A percentile compares a stretch with the other conserved stretches of the same genome.
Conservation (phyloP, 1,140 invertebrate genomes). For the Stegodyphus dumicola region DNA sequence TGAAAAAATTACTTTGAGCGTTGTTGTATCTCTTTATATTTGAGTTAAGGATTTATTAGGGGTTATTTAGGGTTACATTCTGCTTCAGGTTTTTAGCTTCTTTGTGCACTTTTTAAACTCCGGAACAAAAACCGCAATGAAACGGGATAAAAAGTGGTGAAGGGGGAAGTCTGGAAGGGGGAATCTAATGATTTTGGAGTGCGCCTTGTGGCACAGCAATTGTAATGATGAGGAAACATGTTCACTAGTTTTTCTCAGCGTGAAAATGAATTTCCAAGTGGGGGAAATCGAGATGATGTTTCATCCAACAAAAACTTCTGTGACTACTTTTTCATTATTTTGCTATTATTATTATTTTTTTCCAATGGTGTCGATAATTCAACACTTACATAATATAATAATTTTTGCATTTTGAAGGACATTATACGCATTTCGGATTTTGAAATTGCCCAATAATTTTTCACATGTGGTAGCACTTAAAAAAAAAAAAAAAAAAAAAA, state of each 20-base stretch:
- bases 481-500: too few species aligned
- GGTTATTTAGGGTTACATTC: conserved; percentile 55
- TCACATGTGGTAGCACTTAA: too few species aligned
- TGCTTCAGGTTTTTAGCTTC: conserved; percentile 38
- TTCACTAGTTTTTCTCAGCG: conserved; percentile 8
- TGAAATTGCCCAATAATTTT: too few species aligned
- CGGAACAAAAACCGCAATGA: conserved; percentile 38
- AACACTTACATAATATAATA: too few species aligned
- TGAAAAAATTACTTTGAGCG: conserved; percentile 45
- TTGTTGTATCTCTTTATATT: conserved; percentile 59
- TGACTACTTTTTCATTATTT: too few species aligned
- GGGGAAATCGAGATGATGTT: neutral
- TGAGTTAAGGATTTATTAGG: conserved; percentile 61
- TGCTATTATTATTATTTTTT: too few species aligned
- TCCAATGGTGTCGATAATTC: too few species aligned
- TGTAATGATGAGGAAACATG: conserved; percentile 15
- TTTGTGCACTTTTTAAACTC: neutral
- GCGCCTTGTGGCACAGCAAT: neutral
- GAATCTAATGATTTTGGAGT: neutral
- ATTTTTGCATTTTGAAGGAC: too few species aligned
- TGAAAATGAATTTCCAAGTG: conserved; percentile 50
- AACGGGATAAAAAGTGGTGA: neutral
- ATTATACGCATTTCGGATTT: too few species aligned
- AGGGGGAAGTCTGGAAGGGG: neutral
- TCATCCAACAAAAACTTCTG: too few species aligned